These are phyloP conservation scores for Aplocera efformata DNA, from an alignment of 2,888 invertebrate species.

Conservation along the genomic window DNA sequence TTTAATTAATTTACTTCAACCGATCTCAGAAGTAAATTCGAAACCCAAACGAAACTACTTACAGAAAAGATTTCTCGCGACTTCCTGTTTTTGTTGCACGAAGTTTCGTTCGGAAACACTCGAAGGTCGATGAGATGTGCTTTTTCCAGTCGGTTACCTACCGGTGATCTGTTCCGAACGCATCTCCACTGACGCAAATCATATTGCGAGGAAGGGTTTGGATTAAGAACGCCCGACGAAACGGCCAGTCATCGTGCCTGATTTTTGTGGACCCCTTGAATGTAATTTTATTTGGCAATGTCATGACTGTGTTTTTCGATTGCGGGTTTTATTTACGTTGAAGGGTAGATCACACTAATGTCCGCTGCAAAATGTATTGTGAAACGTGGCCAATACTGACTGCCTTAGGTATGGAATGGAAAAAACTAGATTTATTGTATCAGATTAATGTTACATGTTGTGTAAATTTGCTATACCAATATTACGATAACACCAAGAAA, in stretches of 20 bases:
- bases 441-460: no score
- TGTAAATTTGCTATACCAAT: no score
- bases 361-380: no score
- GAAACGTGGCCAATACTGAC: no score
- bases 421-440: no score
- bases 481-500: no score
- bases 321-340: constrained; percentile 27
- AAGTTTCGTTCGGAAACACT: constrained; percentile 35
- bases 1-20: no score
- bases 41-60: constrained; percentile 4
- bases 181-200: constrained; percentile 79
- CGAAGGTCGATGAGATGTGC: constrained; percentile 71
- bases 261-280: constrained; percentile 53
- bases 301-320: constrained; percentile 31
- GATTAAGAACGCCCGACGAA: constrained; percentile 60
- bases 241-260: constrained; percentile 67
- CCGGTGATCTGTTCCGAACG: constrained; percentile 76
- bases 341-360: constrained; percentile 10
- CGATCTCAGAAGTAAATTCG: no score
- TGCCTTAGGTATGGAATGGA: no score
- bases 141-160: constrained; percentile 80
- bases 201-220: constrained; percentile 78
- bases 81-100: constrained; percentile 4
- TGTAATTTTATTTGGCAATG: constrained; percentile 34
- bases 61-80: not conserved